Percentiles rank a stretch among this genome's conserved stretches.
Conservation (phyloP, 2,113 vertebrate species). For the Plestiodon gilberti region DNA sequence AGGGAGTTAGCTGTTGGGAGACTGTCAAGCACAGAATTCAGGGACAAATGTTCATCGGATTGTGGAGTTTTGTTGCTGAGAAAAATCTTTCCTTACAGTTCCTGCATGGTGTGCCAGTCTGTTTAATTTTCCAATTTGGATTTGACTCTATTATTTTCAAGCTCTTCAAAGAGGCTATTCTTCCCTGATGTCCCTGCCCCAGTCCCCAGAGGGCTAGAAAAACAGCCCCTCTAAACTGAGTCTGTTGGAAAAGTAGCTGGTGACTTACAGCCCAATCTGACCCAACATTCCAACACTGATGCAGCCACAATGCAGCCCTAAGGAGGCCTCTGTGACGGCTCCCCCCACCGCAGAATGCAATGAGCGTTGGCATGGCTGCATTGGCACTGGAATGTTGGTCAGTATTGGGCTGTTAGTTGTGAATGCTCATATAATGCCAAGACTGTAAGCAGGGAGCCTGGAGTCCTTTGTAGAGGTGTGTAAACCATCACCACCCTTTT, state of each 20-base stretch:
- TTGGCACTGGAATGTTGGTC: no score
- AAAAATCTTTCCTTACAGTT: neutral
- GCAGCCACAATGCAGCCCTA: no score
- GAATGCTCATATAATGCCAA: neutral
- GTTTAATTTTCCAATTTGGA: neutral
- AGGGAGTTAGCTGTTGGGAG: no score
- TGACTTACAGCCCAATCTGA: neutral
- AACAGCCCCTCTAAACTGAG: neutral
- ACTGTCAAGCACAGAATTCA: neutral
- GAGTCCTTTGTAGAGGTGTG: neutral
- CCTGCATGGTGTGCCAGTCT: neutral
- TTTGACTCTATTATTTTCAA: neutral
- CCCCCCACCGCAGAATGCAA: no score
- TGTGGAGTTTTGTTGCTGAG: neutral
- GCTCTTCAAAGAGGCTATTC: neutral
- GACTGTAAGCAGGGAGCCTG: neutral
- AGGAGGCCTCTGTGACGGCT: no score
- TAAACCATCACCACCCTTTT: no score
- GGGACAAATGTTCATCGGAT: neutral
- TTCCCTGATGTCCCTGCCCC: neutral
- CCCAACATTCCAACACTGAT: no score
- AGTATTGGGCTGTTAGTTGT: no score
- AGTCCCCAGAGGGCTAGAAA: neutral
- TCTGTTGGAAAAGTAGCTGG: neutral
- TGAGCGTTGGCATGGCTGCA: no score